A percentile compares a stretch with the other conserved stretches of the same genome.
Evolutionary conservation across 2,113 vertebrate species (phyloP).

Genomic region (Podilymbus podiceps): DNA sequence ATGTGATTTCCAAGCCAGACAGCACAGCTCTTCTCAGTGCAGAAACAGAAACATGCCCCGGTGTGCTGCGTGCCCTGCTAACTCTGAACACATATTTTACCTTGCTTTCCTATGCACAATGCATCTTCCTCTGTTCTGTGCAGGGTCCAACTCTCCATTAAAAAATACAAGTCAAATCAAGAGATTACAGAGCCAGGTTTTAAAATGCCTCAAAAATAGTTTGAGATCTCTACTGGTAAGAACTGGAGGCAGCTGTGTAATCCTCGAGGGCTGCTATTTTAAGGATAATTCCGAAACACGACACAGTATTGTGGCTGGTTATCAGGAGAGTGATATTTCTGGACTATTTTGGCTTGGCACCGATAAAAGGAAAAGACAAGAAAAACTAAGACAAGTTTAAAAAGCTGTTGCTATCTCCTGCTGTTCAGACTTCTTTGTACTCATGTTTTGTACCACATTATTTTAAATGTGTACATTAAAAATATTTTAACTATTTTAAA

Average conservation of each 20-base stretch:
- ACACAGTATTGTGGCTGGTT: background rate
- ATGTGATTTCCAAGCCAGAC: background rate
- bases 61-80: background rate
- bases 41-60: background rate
- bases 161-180: constrained; percentile 25
- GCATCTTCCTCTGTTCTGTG: background rate
- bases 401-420: background rate
- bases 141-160: background rate
- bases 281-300: constrained; percentile 33
- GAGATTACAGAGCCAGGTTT: constrained; percentile 41
- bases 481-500: background rate
- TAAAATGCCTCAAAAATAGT: constrained; percentile 31
- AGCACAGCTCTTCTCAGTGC: background rate
- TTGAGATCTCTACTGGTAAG: constrained; percentile 35
- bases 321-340: background rate
- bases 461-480: background rate
- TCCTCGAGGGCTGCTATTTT: constrained; percentile 46
- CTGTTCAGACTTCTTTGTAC: background rate
- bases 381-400: background rate
- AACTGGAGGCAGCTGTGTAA: constrained; percentile 46
- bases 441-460: background rate
- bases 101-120: background rate
- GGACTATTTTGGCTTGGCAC: background rate
- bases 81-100: background rate
- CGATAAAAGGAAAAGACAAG: background rate